Evolutionary conservation across 2,797 vertebrate genomes (phyloP).

Genomic region (Phataginus tetradactyla): DNA sequence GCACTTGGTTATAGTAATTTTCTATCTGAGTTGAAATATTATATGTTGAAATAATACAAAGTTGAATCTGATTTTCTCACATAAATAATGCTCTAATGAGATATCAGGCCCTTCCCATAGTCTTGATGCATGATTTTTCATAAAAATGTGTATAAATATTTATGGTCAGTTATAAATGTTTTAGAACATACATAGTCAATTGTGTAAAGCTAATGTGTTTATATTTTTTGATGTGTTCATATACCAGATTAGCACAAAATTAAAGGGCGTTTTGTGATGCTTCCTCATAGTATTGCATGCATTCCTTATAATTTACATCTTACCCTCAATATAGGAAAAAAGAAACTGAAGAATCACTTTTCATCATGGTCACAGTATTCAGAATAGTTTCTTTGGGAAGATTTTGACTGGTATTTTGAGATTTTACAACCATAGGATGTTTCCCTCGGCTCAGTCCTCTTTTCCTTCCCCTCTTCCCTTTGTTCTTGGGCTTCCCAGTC

Average conservation of each 20-base stretch:
- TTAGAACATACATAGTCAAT: neutral
- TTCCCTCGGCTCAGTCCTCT: neutral
- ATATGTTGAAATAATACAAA: constrained; percentile 11
- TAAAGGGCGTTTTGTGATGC: constrained; percentile 21
- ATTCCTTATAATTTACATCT: constrained; percentile 15
- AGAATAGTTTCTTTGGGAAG: constrained; percentile 18
- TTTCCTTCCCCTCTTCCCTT: constrained; percentile 20
- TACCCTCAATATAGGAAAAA: neutral
- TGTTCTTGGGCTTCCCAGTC: neutral
- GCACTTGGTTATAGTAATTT: constrained; percentile 33
- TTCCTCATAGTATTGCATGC: neutral
- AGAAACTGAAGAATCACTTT: neutral
- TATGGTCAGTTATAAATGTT: constrained; percentile 14
- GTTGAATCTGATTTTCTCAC: constrained; percentile 58
- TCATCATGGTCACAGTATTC: neutral
- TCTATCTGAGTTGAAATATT: constrained; percentile 38
- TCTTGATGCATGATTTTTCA: constrained; percentile 28
- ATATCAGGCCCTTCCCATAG: neutral
- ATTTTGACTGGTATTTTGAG: constrained; percentile 39
- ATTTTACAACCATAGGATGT: neutral
- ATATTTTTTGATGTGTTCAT: constrained; percentile 7
- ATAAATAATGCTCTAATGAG: neutral
- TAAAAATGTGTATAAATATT: constrained; percentile 20
- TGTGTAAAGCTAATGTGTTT: constrained; percentile 16
- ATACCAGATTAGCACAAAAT: neutral